These are phyloP conservation scores for Seira sanloemensis DNA, from an alignment of 2,888 invertebrate genomes.

Conservation along the genomic window DNA sequence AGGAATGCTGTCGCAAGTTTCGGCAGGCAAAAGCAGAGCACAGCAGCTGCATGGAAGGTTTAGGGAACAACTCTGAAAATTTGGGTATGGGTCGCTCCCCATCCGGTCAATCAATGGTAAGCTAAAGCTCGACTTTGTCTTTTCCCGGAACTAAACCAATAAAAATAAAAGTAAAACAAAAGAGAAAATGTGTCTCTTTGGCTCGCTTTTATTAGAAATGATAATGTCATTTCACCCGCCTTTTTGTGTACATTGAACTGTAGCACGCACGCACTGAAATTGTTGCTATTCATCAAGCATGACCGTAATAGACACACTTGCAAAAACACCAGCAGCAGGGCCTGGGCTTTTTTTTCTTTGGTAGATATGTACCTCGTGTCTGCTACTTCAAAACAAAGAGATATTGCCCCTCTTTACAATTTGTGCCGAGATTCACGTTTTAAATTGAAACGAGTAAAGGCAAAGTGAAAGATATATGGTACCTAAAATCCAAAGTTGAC, in stretches of 20 bases:
- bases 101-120: slow-evolving; percentile 58
- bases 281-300: background rate
- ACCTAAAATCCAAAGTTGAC: background rate
- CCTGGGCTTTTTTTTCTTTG: too few species aligned
- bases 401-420: background rate
- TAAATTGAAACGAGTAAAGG: background rate
- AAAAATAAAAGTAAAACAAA: background rate
- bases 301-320: background rate
- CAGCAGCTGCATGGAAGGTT: slow-evolving; percentile 44
- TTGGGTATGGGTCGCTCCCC: slow-evolving; percentile 56
- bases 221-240: background rate
- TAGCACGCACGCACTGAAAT: background rate
- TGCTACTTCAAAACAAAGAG: background rate
- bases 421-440: background rate
- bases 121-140: background rate
- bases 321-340: too few species aligned
- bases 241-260: background rate
- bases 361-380: too few species aligned
- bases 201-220: background rate
- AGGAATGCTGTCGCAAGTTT: slow-evolving; percentile 72
- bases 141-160: background rate
- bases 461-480: background rate
- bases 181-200: background rate
- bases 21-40: slow-evolving; percentile 58
- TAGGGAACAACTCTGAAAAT: slow-evolving; percentile 52